These are phyloP conservation scores for Scyliorhinus canicula DNA, from an alignment of 2,797 vertebrate genomes.

Conservation along the genomic window DNA sequence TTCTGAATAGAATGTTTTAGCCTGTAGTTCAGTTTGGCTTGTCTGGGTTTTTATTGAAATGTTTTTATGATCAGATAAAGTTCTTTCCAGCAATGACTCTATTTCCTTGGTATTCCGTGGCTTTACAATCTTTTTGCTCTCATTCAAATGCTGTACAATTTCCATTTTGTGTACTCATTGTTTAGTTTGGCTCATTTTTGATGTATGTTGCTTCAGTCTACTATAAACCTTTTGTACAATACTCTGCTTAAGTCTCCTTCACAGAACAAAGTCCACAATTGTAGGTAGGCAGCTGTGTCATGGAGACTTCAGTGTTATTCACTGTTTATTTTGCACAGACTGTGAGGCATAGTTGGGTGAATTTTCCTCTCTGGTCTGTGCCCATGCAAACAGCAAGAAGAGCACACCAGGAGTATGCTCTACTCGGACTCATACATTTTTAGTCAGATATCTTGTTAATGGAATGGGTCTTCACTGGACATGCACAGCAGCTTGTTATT, in stretches of 20 bases:
- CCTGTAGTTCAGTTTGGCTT: conserved; percentile 12
- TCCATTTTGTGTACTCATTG: background rate
- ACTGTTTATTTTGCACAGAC: background rate
- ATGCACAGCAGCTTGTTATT: background rate
- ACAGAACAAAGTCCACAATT: conserved; percentile 4
- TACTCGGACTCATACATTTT: background rate
- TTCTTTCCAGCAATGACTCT: conserved; percentile 31
- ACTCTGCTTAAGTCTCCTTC: background rate
- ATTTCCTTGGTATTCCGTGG: conserved; percentile 31
- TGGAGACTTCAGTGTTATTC: background rate
- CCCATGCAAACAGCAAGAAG: background rate
- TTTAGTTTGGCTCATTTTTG: conserved; percentile 31
- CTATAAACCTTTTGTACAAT: background rate
- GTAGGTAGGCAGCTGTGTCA: background rate
- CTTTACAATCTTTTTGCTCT: background rate
- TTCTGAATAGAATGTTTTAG: conserved; percentile 8
- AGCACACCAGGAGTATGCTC: background rate
- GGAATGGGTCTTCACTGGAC: background rate
- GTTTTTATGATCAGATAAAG: conserved; percentile 36
- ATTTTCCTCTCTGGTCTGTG: background rate
- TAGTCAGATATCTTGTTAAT: background rate
- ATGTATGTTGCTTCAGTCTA: background rate
- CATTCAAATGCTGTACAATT: conserved; percentile 19
- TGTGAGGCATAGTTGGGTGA: background rate
- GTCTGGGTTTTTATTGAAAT: conserved; percentile 7